phyloP scores from a whole-genome alignment of 2,888 invertebrate genomes.

The Acanthococcus lagerstroemiae region DNA sequence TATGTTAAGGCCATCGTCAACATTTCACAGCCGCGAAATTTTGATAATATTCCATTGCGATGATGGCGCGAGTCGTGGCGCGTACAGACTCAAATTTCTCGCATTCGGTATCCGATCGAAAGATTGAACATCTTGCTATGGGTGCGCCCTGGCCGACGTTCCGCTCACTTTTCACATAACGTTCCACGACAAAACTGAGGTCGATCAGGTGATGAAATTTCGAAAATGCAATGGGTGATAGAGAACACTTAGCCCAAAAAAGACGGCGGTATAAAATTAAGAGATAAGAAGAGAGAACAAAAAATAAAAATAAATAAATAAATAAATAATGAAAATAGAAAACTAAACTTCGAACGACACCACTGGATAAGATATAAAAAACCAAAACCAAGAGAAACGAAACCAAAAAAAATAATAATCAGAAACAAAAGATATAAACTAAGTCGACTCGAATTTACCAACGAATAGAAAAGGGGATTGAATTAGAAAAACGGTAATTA shows the following conservation, averaged over 20 bases:
- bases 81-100: not conserved
- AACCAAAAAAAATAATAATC: too few species aligned
- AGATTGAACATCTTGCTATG: too few species aligned
- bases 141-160: not conserved
- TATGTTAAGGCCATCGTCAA: slow-evolving; percentile 25
- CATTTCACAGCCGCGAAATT: slow-evolving; percentile 24
- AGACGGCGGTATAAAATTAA: not conserved
- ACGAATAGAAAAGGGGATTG: not conserved
- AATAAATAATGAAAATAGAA: not conserved
- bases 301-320: not conserved
- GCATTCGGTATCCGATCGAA: not conserved
- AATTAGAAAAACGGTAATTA: not conserved
- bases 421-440: too few species aligned
- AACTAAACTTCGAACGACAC: too few species aligned
- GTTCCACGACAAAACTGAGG: not conserved
- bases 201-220: not conserved
- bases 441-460: too few species aligned
- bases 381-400: too few species aligned
- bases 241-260: not conserved
- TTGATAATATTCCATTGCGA: slow-evolving; percentile 8
- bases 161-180: not conserved
- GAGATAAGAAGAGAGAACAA: not conserved
- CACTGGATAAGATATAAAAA: too few species aligned
- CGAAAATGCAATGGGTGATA: not conserved
- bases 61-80: not conserved